phyloP scores from a whole-genome alignment of 2,888 invertebrate species.

The Trissolcus japonicus region DNA sequence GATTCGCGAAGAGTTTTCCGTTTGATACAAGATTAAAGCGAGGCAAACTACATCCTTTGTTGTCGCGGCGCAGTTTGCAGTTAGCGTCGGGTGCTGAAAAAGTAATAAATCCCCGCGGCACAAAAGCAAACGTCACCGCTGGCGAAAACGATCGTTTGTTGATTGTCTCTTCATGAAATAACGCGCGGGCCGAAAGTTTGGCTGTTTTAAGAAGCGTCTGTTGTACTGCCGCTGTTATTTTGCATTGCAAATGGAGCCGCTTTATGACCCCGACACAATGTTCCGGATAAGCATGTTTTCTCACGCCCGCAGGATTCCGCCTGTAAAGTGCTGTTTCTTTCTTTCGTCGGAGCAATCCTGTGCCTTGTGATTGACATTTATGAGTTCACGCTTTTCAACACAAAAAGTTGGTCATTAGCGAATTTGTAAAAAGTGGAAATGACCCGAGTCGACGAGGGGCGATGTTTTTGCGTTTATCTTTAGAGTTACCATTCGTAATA shows the following conservation, averaged over 20 bases:
- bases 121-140: conserved; percentile 35
- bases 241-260: conserved; percentile 70
- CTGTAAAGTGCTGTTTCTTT: conserved; percentile 5
- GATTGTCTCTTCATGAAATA: conserved; percentile 31
- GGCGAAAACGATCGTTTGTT: conserved; percentile 42
- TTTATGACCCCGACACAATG: conserved; percentile 68
- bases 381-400: background rate
- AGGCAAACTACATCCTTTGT: conserved; percentile 22
- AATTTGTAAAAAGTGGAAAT: background rate
- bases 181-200: conserved; percentile 33
- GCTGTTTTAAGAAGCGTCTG: conserved; percentile 45
- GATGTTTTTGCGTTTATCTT: background rate
- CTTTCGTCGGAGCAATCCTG: background rate
- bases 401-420: background rate
- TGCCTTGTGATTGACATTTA: background rate
- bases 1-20: conserved; percentile 17
- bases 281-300: conserved; percentile 59
- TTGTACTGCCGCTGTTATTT: conserved; percentile 38
- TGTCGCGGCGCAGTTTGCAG: conserved; percentile 13
- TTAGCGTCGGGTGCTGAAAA: conserved; percentile 22
- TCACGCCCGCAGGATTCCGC: conserved; percentile 20
- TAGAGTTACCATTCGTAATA: background rate
- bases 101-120: conserved; percentile 28
- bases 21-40: conserved; percentile 37
- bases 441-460: background rate